Evolutionary conservation across 2,888 invertebrate genomes (phyloP).

Genomic region (Gibbula magus): DNA sequence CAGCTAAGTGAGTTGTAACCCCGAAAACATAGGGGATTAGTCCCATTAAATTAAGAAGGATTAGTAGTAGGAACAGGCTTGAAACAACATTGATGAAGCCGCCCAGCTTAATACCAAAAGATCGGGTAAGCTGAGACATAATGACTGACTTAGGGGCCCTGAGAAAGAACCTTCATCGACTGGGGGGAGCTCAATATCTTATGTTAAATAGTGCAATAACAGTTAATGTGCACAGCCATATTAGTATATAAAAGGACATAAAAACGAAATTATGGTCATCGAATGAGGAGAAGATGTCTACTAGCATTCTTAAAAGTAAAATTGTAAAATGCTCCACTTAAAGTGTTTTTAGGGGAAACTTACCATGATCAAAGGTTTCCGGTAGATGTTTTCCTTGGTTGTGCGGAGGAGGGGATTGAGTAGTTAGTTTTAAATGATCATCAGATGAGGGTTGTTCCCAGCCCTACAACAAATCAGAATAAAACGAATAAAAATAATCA

Average conservation of each 20-base stretch:
- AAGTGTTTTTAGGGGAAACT: neutral
- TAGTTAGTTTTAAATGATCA: neutral
- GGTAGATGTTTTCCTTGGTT: neutral
- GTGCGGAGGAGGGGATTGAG: neutral
- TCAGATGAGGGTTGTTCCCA: neutral
- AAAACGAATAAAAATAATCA: constrained; percentile 62
- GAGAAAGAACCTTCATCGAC: constrained; percentile 72
- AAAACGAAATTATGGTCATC: constrained; percentile 79
- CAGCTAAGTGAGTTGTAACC: constrained; percentile 80
- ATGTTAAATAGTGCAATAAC: neutral
- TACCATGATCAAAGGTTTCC: neutral
- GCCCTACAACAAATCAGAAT: neutral
- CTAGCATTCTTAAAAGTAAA: constrained; percentile 80
- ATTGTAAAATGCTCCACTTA: constrained; percentile 25
- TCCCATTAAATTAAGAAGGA: constrained; percentile 83
- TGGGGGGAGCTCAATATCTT: neutral
- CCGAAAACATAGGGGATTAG: constrained; percentile 85
- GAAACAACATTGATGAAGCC: constrained; percentile 78
- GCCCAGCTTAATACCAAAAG: constrained; percentile 73
- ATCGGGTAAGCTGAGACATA: constrained; percentile 77
- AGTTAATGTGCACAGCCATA: constrained; percentile 1
- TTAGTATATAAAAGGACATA: constrained; percentile 75
- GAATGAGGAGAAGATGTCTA: constrained; percentile 83
- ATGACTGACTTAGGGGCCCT: constrained; percentile 78
- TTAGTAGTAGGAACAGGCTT: constrained; percentile 79